Evolutionary conservation across 2,888 invertebrate genomes (phyloP).

Genomic region (Ephialtes manifestator): DNA sequence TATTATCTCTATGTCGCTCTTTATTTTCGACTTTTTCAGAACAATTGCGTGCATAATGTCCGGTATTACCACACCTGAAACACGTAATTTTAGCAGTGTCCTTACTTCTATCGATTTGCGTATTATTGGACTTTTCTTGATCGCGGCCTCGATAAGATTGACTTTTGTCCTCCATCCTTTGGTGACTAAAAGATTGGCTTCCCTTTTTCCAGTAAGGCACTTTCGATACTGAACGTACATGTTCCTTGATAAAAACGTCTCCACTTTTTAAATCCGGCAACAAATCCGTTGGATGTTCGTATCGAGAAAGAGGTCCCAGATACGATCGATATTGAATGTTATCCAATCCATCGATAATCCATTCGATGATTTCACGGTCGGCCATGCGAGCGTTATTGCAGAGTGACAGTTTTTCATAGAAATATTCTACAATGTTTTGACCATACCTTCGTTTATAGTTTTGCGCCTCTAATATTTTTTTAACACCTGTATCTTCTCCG

Average conservation of each 20-base stretch:
- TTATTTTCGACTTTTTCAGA: background rate
- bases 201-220: slow-evolving; percentile 3
- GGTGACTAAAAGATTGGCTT: background rate
- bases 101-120: background rate
- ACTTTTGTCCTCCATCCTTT: background rate
- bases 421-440: too few species aligned
- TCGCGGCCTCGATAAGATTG: background rate
- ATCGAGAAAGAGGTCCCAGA: slow-evolving; percentile 68
- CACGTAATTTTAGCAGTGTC: background rate
- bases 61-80: slow-evolving; percentile 1
- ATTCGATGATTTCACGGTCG: slow-evolving; percentile 65
- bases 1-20: background rate
- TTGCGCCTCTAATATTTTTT: too few species aligned
- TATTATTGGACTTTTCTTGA: background rate
- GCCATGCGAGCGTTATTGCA: slow-evolving; percentile 71
- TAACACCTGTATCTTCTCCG: too few species aligned
- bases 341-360: slow-evolving; percentile 67
- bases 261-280: too few species aligned
- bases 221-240: background rate
- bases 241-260: slow-evolving; percentile 39
- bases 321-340: slow-evolving; percentile 65
- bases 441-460: too few species aligned
- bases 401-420: too few species aligned
- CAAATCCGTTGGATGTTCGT: slow-evolving; percentile 59
- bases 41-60: slow-evolving; percentile 11